Evolutionary conservation across 2,888 invertebrate genomes (phyloP), one percentile per base, ranked within the genome.

Genomic region (Troides oblongomaculatus): DNA sequence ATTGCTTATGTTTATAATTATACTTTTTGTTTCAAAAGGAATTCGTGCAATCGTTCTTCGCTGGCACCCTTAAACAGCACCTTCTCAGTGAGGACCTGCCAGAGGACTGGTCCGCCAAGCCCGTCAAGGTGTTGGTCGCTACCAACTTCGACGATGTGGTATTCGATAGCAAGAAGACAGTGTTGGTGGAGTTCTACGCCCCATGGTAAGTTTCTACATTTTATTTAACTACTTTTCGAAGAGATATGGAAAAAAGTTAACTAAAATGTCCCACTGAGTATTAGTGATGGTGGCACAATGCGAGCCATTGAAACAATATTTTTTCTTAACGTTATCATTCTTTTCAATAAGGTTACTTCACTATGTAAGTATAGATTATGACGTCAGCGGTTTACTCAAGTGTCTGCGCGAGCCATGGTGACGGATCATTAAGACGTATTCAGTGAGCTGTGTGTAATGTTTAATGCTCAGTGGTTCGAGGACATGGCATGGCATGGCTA

Each of bases 111-210:
- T 96, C 99, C 89, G 96, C 97, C 84, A 94, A 95, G 78, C 97
- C 98, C 68, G 99, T 99, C 72, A 99, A 99, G 93, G 90, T 89
- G 62, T 94, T 99, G 71, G 99, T 99, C 69, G 96, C 99, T 74
- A 96, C 95, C 85, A 99, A 99, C 94, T 99, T 99, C 88, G 97
- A 98, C 79, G 96, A 96, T 77, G 96, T 99, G 77, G 99, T 95
- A 64, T 94, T 97, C 75, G 96, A 99, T 88, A 94, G 94, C 79
- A 93, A 90, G 76, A 99, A 99, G 94, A 95, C 96, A 82, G 99
- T 99, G 64, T 94, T 99, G 71, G 99, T 99, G 75, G 99, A 99
- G 93, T 99, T 99, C 94, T 99, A 99, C 91, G 99, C 99, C 67
- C 99, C 99, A 72, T 99, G 99, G 99, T 93, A 73, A 89, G 91